Base-by-base conservation (phyloP, 2,888 invertebrate species). In the Rhorus exstirpatorius region DNA sequence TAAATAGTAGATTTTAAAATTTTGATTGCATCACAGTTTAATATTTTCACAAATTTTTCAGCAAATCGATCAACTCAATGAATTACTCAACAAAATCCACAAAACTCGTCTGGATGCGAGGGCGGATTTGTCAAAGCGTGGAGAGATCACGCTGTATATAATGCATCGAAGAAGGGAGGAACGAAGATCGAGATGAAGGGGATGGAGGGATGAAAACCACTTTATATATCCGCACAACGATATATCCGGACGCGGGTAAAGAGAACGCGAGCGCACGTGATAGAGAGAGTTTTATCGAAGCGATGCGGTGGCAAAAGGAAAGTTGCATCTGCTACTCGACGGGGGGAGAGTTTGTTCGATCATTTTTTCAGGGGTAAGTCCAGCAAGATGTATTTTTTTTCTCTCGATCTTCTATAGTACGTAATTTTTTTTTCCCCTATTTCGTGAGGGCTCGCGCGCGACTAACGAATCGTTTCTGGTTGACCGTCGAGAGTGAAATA, bases 271-370 rank as follows among this genome's bases (percentile, higher is more conserved):
- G 72, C 58, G 51, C 67, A 68, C 76, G 82, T 71, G 81, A 63
- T 79, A 44, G 41, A 58, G 51, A 44, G 41, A 58, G 51, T 75
- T 79, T 61, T 72, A 74, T 53, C 21, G 19, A 58, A 61, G 55
- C 63, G 60, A 49, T 51, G n/a, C n/a, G 53, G 68, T 74, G 72
- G 70, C 67, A n/a, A 70, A 67, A 89, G 89, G 85, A 90, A 90
- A 84, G 89, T 88, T 91, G 90, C 92, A 92, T 92, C 92, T 92
- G 92, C 89, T 87, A 88, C 92, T 74, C 92, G 77, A 86, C 90
- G 84, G 91, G 92, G 91, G 90, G 88, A 19, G 21, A 21, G n/a
- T 3, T 14, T 10, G 14, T 49, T n/a, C 53, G 53, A 53, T 49
- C 46, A 17, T 49, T 49, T 68, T 61, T 72, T 77, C 49, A 6